Base-by-base conservation (phyloP, 2,888 invertebrate species). In the Lycia hirtaria region DNA sequence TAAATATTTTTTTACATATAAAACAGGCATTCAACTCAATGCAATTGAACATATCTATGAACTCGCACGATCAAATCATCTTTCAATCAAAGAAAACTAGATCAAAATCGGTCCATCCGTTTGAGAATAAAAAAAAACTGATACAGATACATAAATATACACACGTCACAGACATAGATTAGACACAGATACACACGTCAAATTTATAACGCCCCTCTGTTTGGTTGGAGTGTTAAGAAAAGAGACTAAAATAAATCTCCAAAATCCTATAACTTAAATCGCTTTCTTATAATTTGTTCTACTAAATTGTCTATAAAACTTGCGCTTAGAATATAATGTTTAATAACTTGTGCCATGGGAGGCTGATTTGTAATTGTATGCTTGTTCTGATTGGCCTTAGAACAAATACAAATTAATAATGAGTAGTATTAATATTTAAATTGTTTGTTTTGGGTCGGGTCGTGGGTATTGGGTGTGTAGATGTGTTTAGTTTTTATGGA, bases 301-400 rank as follows among this genome's bases (percentile, higher is more conserved):
- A 85, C 83, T 87, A 90, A 89, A 90, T 88, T 86, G 57, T 58
- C 52, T 53, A 87, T 88, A 87, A 88, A 88, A 84, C 83, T 81
- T 74, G 74, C 80, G 83, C 84, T 87, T 88, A 86, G 83, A 87
- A 81, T 74, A 76, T 81, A 78, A 83, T 88, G 86, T 88, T 87
- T 89, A 89, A 88, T 89, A 88, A 87, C 84, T 81, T 78, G 72
- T 84, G 73, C 82, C 81, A 83, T 80, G 84, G 83, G 83, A 81
- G 80, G 81, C 74, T 85, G 83, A 81, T 83, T 77, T 80, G 83
- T 87, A 83, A 84, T 87, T 81, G 83, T 83, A 77, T 67, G 76
- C 75, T 64, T 17, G 30, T 52, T 75, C 76, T 76, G 72, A 80
- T 81, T 69, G 69, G 73, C 68, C 64, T 72, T 81, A 83, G 73